Evolutionary conservation across 2,888 invertebrate species (phyloP).

Genomic region (Apodemia mormo): DNA sequence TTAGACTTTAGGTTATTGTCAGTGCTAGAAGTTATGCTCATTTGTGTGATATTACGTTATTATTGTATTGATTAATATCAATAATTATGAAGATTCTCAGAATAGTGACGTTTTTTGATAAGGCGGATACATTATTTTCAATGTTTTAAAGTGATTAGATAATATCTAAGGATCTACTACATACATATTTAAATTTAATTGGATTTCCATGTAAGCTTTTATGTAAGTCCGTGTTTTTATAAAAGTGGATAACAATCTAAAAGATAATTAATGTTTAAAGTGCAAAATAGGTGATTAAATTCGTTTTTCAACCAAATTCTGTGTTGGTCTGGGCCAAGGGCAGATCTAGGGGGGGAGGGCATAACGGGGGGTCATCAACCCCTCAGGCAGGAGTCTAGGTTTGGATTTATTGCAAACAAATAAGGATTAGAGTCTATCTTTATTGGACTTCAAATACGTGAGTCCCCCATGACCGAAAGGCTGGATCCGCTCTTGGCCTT

Average conservation of each 20-base stretch:
- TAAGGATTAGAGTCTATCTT: too few relatives aligned
- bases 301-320: neutral
- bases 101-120: neutral
- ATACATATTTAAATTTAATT: conserved; percentile 22
- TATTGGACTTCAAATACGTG: too few relatives aligned
- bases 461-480: too few relatives aligned
- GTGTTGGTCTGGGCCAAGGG: too few relatives aligned
- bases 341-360: too few relatives aligned
- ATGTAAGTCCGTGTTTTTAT: conserved; percentile 24
- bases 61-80: conserved; percentile 1
- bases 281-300: neutral
- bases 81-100: neutral
- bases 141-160: neutral
- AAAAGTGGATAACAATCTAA: conserved; percentile 9
- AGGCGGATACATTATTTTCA: conserved; percentile 5
- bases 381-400: too few relatives aligned
- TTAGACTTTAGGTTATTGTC: too few relatives aligned
- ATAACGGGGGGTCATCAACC: too few relatives aligned
- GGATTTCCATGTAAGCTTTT: conserved; percentile 21
- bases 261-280: conserved; percentile 7
- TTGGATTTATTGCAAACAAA: too few relatives aligned
- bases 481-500: too few relatives aligned
- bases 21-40: too few relatives aligned
- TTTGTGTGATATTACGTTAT: neutral
- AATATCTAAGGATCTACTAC: conserved; percentile 13